Conservation (phyloP, 2,888 invertebrate species). For the Fissipunctia ypsillon region DNA sequence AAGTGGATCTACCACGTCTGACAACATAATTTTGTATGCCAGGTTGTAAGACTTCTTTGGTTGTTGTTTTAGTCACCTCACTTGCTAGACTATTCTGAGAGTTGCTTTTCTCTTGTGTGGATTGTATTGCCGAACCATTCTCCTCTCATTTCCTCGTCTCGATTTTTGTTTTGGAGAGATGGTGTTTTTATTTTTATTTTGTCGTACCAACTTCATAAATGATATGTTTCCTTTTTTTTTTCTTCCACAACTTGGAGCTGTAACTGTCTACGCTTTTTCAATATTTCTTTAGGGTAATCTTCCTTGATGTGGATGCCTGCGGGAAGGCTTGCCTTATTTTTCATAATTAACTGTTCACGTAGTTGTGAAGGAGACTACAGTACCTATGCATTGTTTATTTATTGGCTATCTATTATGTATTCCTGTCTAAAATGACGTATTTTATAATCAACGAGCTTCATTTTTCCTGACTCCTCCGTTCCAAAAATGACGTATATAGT, state of each 20-base stretch:
- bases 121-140: neutral
- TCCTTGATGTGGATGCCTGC: neutral
- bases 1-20: neutral
- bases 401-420: neutral
- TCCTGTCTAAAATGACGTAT: neutral
- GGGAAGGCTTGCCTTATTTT: neutral
- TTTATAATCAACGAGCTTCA: neutral
- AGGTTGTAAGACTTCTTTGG: neutral
- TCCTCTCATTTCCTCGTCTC: neutral
- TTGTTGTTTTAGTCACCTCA: neutral
- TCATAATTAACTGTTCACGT: neutral
- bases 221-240: neutral
- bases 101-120: neutral
- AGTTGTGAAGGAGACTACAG: too few species aligned
- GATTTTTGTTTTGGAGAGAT: neutral
- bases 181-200: too few species aligned
- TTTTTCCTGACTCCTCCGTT: neutral
- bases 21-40: too few species aligned
- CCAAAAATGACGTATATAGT: neutral
- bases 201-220: conserved; percentile 1
- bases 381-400: neutral
- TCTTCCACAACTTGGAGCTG: neutral
- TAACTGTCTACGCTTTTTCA: neutral
- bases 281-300: neutral
- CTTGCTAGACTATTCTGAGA: neutral